Evolutionary conservation across 2,113 vertebrate genomes (phyloP), one percentile per base, ranked within the genome.

Genomic region (Etia nguti): DNA sequence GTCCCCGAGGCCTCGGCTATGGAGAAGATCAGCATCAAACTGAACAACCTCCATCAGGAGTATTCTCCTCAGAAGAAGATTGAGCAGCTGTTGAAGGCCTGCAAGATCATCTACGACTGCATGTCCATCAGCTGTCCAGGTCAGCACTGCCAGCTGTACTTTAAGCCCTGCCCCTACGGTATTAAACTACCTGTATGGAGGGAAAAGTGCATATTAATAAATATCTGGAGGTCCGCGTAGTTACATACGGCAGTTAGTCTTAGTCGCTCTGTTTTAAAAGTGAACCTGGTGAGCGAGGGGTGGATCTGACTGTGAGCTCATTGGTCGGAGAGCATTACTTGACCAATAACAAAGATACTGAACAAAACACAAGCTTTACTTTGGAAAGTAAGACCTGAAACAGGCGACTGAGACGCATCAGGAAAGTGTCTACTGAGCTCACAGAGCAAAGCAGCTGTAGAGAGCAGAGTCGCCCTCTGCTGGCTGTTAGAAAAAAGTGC

Each of bases 21-120:
- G 97, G 98, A 99, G 92, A 99, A 98, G 93, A 99, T 99, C 93
- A 96, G 97, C 65, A 95, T 97, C 54, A 99, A 98, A 90, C 96
- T 99, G 50, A 86, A 92, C 11, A 94, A 88, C 38, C 96, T 99
- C 94, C 97, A 99, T 93, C 97, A 97, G 91, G 96, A 98, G 81
- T 99, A 99, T 88, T 99, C 99, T 0, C 98, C 99, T 1, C 98
- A 98, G 93, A 99, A 97, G 91, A 99, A 99, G 96, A 98, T 99
- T 24, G 90, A 97, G 83, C 94, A 97, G 90, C 96, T 99, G 87
- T 97, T 99, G 16, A 99, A 99, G 93, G 95, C 98, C 81, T 99
- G 99, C 96, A 99, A 99, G 90, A 97, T 99, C 90, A 99, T 99
- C 94, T 99, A 99, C 3, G 98, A 99, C 82, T 98, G 97, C 84